Evolutionary conservation across 2,797 vertebrate genomes (phyloP), one percentile per base, ranked within the genome.

Genomic region (Neosalanx taihuensis): DNA sequence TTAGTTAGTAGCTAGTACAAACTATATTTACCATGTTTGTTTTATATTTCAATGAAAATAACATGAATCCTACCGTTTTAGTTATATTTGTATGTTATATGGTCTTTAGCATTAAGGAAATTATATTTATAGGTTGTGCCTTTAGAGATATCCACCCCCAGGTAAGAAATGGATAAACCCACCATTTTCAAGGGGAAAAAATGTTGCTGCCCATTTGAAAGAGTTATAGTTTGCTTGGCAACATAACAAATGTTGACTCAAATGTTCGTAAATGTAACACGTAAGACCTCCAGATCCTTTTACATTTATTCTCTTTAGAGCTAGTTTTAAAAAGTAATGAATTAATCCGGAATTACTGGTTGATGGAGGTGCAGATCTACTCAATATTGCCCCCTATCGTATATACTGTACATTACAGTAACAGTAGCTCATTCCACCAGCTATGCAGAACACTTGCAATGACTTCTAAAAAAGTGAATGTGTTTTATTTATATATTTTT

Each of bases 381-480:
- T 37, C 67, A 69, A 35, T 69, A 58, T 30, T 33, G 71, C 71
- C 64, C 56, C 58, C 64, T 61, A 66, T 20, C 35, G 37, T 49
- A 72, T 33, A 1, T 35, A 17, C n/a, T 35, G 26, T 56, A 18
- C 56, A 12, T 67, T 67, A 49, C 17, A 30, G 10, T 29, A 26
- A 58, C 31, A 23, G 18, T 12, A 58, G 31, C 41, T 46, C 10
- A 33, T 33, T 56, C 15, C 51, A 56, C 15, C 41, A 46, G 41
- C 41, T 0, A 46, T 12, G 41, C 41, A 46, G 9, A 3, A 46
- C 41, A 12, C 41, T 46, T 46, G 10, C 41, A 46, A 46, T 13
- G 10, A 46, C 12, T 13, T 12, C 10, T 3, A 46, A 46, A 46
- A 46, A 46, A 13, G 41, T 46, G 41, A 46, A 46, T 46, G 41